These are phyloP conservation scores for Nematostella vectensis DNA, from an alignment of 92 coral and sea anemone species.

Conservation along the genomic window DNA sequence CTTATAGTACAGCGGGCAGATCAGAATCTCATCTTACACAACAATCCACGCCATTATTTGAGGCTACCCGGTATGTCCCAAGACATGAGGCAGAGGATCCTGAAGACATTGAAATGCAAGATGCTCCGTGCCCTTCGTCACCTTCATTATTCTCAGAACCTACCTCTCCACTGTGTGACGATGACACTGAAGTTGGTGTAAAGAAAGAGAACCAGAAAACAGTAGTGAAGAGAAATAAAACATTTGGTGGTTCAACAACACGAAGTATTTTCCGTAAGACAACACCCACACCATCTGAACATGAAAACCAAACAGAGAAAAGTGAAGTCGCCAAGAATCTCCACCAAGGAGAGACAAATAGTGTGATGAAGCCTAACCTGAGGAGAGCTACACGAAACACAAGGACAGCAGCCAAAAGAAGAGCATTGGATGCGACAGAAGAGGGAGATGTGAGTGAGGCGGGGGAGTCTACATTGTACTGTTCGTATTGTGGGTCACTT, in stretches of 20 bases:
- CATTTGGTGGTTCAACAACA: background rate
- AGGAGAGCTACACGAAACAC: too few relatives aligned
- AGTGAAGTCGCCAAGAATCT: too few relatives aligned
- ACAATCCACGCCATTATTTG: too few relatives aligned
- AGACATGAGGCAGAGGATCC: too few relatives aligned
- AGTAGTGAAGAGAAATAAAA: background rate
- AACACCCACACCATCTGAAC: too few relatives aligned
- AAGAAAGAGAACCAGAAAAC: background rate
- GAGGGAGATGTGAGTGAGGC: background rate
- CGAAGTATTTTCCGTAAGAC: background rate
- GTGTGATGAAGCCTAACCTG: too few relatives aligned
- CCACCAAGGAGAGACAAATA: too few relatives aligned
- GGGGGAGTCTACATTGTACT: background rate
- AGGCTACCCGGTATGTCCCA: too few relatives aligned
- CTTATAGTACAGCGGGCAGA: too few relatives aligned
- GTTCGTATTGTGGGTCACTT: background rate
- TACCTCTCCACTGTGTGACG: background rate
- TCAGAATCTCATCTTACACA: too few relatives aligned
- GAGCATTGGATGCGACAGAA: background rate
- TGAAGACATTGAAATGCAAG: conserved; percentile 19
- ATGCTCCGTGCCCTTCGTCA: conserved; percentile 6
- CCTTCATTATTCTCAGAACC: conserved; percentile 24
- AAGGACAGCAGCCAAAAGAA: background rate
- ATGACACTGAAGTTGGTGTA: background rate
- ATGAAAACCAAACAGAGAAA: too few relatives aligned